A percentile compares a stretch with the other conserved stretches of the same genome.
These are phyloP conservation scores for Mormyrus proboscirostris DNA, from an alignment of 2,797 vertebrate species.

Conservation along the genomic window DNA sequence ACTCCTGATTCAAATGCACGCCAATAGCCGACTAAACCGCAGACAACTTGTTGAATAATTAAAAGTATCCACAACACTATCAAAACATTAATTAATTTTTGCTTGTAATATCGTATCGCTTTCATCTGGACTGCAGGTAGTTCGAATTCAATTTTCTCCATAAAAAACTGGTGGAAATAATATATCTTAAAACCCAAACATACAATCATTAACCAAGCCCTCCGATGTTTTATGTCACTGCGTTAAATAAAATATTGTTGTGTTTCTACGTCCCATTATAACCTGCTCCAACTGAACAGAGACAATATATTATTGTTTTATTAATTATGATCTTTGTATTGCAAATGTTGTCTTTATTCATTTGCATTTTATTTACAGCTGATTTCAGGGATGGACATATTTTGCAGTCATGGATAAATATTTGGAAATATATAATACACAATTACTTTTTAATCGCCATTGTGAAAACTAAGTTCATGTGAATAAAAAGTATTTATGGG, in stretches of 20 bases:
- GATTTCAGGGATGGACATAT: neutral
- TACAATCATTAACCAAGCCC: neutral
- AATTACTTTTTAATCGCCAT: neutral
- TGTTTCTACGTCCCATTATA: neutral
- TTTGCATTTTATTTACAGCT: neutral
- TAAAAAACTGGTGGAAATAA: neutral
- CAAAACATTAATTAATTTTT: neutral
- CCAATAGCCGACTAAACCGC: neutral
- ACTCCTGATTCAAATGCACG: neutral
- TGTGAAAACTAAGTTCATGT: neutral
- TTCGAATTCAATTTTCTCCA: neutral
- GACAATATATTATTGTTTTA: neutral
- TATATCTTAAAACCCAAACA: neutral
- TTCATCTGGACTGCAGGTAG: neutral
- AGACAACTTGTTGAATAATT: slow-evolving; percentile 2
- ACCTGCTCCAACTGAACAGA: neutral
- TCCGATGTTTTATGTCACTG: neutral
- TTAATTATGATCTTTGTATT: neutral
- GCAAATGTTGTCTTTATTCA: neutral
- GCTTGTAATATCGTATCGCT: neutral
- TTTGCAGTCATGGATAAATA: neutral
- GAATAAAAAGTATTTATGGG: neutral
- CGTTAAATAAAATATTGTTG: neutral
- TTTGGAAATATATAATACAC: neutral
- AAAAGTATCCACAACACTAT: neutral